Evolutionary conservation across 1,140 invertebrate species (phyloP), one percentile per base, ranked within the genome.

Genomic region (Drosophila quadrilineata): DNA sequence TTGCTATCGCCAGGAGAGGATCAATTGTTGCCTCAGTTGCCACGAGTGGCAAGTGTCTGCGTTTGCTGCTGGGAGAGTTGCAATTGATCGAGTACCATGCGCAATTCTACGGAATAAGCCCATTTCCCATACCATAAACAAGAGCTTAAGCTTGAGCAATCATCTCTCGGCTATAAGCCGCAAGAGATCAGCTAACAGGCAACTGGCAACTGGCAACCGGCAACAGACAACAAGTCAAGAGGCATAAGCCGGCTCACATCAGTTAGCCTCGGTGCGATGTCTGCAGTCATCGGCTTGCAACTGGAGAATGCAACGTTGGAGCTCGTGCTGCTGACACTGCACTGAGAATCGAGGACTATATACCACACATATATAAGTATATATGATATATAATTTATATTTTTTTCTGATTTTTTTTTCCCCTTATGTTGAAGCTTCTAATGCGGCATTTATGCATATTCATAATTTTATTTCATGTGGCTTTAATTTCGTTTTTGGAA

Each of bases 401-500:
- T 10, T 40, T 10, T 21, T 19, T 43, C 8, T 29, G 57, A 28
- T 22, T 48, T 49, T 71, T 67, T 59, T 65, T 74, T 66, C 28
- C 48, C 68, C 56, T 66, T 49, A 21, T 49, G 54, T 31, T 50
- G 31, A 10, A n/a, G 24, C 56, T 71, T 84, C 76, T 79, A 79
- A 79, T 71, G 74, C 52, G 31, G 56, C 28, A 28, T 54, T 46
- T 48, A 48, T 60, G 24, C 53, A 54, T 49, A 52, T 54, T 36
- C 49, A 52, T 28, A 35, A 29, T 12, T 46, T 45, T 33, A 21
- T 19, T 17, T 38, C 16, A 19, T 17, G 16, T 82, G 79, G 65
- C 59, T 84, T 84, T 66, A 84, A 84, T 84, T 84, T 63, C 77
- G 74, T 84, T 84, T 84, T 84, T 45, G 69, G 79, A 84, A 84